Evolutionary conservation across 2,797 vertebrate genomes (phyloP).

Genomic region (Falco naumanni): DNA sequence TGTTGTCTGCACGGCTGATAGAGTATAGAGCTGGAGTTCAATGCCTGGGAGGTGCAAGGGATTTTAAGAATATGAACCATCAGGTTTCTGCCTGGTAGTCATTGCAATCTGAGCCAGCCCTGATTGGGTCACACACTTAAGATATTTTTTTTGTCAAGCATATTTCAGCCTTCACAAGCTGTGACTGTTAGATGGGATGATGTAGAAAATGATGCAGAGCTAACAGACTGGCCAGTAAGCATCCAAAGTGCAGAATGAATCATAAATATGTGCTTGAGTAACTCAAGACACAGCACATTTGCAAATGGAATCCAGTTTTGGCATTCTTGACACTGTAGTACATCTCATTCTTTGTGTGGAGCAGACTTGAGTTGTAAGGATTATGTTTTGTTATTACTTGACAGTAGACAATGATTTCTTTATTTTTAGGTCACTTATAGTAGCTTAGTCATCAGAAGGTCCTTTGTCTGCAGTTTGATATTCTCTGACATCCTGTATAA

Average conservation of each 20-base stretch:
- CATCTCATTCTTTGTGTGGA: background rate
- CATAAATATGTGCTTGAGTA: background rate
- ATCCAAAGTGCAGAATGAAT: background rate
- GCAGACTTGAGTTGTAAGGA: background rate
- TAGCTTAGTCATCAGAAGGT: background rate
- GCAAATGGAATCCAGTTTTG: background rate
- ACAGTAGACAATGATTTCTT: background rate
- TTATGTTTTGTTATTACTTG: background rate
- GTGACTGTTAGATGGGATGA: background rate
- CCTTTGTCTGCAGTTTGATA: background rate
- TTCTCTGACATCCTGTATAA: background rate
- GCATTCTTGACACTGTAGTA: background rate
- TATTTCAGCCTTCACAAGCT: background rate
- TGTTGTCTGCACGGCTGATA: background rate
- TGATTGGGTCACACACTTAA: background rate
- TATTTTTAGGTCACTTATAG: background rate
- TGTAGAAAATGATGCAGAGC: background rate
- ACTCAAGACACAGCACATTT: background rate
- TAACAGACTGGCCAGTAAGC: background rate
- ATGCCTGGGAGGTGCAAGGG: background rate
- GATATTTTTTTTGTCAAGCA: background rate
- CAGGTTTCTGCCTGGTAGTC: background rate
- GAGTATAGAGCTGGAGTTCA: background rate
- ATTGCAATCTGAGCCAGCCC: background rate
- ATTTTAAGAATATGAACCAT: background rate